A percentile compares a stretch with the other conserved stretches of the same genome.
Evolutionary conservation across 2,888 invertebrate genomes (phyloP).

Genomic region (Erebia palarica): DNA sequence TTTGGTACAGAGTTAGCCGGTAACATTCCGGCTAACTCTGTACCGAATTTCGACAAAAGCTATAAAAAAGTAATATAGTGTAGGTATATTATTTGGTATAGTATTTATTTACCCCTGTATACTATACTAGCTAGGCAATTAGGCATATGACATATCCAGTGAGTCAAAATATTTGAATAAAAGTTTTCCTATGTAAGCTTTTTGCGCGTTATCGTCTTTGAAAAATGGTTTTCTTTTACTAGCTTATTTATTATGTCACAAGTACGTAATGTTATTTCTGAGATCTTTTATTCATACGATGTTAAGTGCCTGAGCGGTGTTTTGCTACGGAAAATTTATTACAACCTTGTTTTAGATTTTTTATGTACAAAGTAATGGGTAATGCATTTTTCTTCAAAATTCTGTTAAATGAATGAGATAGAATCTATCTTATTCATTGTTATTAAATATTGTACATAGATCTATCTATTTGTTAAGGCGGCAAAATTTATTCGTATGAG

Average conservation of each 20-base stretch:
- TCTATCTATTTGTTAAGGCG: too few species aligned
- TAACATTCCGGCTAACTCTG: too few species aligned
- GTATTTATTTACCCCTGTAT: too few species aligned
- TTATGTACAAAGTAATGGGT: conserved; percentile 16
- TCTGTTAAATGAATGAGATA: background rate
- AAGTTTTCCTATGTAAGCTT: conserved; percentile 2
- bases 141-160: background rate
- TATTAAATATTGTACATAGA: too few species aligned
- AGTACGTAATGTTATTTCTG: conserved; percentile 31
- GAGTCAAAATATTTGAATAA: background rate
- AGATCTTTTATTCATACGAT: conserved; percentile 43
- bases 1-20: too few species aligned
- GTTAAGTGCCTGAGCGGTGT: conserved; percentile 37
- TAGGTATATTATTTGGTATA: too few species aligned
- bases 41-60: too few species aligned
- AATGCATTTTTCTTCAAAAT: background rate
- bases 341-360: conserved; percentile 23
- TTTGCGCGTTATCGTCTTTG: conserved; percentile 10
- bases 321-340: conserved; percentile 35
- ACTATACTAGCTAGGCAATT: too few species aligned
- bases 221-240: conserved; percentile 13
- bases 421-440: too few species aligned
- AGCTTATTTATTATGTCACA: conserved; percentile 27
- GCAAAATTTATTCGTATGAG: too few species aligned
- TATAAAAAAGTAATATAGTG: too few species aligned